Evolutionary conservation across 2,888 invertebrate species (phyloP), one percentile per base, ranked within the genome.

Genomic region (Galeruca laticollis): DNA sequence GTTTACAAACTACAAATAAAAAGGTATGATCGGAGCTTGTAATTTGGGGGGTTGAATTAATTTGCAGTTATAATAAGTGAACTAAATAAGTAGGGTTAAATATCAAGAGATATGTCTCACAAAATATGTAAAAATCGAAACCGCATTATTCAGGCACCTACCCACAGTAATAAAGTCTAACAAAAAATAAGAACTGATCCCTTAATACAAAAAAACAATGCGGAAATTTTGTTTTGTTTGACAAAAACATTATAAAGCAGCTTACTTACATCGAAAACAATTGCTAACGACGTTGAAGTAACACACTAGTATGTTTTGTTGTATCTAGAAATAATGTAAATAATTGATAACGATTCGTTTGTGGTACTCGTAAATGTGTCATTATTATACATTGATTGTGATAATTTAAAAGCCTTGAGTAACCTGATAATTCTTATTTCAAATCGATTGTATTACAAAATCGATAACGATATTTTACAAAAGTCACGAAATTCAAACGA

Each of bases 271-370:
- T 40, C 1, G 4, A 40, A 40, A 40, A 4, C 6, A 40, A n/a
- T n/a, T n/a, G 13, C 40, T 47, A 15, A 15, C 47, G 15, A 47
- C 2, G 15, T 47, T 18, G 18, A 47, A 18, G 18, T 18, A 18
- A 47, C 15, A 47, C 47, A 26, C 26, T 26, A 26, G 26, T 26
- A 26, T 26, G 26, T 47, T 10, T 40, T 5, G 1, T 6, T 47
- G 8, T 47, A 47, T 47, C 47, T 47, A 47, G 8, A 47, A 47
- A 15, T 47, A 47, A 47, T 47, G 18, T 47, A 54, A 54, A 54
- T 54, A 54, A 54, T 15, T 54, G 54, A 54, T 54, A 54, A 54
- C 31, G 15, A 26, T 52, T 52, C 13, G 31, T 31, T 31, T 31
- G 31, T 31, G 54, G 54, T 26, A 54, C 26, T 31, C 26, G 9